Conservation (phyloP, 2,113 vertebrate species). For the Peromyscus leucopus region DNA sequence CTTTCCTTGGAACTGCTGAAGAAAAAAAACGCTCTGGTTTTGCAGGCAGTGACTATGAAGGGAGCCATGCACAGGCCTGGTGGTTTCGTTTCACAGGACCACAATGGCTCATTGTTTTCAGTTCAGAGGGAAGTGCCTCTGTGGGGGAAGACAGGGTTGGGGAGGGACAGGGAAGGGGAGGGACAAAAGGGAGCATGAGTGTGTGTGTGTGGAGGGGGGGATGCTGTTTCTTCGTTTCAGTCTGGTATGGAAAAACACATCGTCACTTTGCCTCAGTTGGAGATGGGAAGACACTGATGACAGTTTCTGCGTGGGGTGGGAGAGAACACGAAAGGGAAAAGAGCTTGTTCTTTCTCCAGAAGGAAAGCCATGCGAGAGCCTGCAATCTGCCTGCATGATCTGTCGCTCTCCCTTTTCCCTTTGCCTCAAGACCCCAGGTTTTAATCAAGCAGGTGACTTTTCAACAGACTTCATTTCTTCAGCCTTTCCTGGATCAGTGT, state of each 20-base stretch:
- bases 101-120: background rate
- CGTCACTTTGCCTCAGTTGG: background rate
- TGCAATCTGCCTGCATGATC: background rate
- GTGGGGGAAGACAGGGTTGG: background rate
- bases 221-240: background rate
- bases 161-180: background rate
- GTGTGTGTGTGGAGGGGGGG: background rate
- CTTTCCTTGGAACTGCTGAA: background rate
- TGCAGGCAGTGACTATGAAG: background rate
- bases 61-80: background rate
- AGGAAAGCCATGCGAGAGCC: background rate
- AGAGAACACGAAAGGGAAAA: conserved; percentile 8
- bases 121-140: background rate
- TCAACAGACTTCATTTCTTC: background rate
- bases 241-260: background rate
- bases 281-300: background rate
- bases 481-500: background rate
- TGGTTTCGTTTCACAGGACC: background rate
- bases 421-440: background rate
- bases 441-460: background rate
- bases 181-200: background rate
- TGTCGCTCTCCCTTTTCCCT: background rate
- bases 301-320: background rate
- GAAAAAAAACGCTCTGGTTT: background rate
- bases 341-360: background rate